Percentiles rank a stretch among this genome's conserved stretches.
Conservation (phyloP, 2,113 vertebrate species). For the Ceyx melanurus region DNA sequence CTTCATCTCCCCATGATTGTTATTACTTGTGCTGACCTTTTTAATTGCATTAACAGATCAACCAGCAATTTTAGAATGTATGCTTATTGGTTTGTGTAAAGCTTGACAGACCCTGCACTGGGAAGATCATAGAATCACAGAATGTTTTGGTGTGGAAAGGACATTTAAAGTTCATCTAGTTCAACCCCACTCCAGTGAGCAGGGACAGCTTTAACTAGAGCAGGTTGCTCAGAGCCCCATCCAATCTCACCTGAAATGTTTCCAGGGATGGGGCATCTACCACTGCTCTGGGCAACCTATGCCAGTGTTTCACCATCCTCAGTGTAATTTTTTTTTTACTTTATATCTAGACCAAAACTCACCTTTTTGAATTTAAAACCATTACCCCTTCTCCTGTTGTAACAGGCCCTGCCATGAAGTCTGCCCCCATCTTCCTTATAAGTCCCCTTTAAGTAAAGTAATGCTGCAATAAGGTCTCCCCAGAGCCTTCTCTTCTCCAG, state of each 20-base stretch:
- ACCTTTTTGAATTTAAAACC: not conserved
- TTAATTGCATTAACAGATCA: not conserved
- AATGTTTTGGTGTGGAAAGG: not conserved
- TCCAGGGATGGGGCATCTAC: not conserved
- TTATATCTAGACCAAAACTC: not conserved
- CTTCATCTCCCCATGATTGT: not conserved
- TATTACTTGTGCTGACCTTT: not conserved
- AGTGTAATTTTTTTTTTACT: not conserved
- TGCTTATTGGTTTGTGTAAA: not conserved
- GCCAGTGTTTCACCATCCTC: not conserved
- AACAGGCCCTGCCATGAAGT: not conserved
- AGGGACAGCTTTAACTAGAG: not conserved
- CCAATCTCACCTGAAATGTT: not conserved
- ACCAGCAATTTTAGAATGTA: not conserved
- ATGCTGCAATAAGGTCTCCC: not conserved
- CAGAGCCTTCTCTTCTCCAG: not conserved
- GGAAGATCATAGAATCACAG: not conserved
- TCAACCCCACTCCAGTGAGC: not conserved
- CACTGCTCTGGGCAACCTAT: too few relatives aligned
- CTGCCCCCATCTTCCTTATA: not conserved
- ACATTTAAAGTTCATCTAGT: not conserved
- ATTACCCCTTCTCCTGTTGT: not conserved
- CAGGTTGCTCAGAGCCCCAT: not conserved
- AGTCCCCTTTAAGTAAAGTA: not conserved
- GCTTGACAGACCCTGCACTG: not conserved